Evolutionary conservation across 2,797 vertebrate genomes (phyloP).

Genomic region (Notoglanidium macrostoma): DNA sequence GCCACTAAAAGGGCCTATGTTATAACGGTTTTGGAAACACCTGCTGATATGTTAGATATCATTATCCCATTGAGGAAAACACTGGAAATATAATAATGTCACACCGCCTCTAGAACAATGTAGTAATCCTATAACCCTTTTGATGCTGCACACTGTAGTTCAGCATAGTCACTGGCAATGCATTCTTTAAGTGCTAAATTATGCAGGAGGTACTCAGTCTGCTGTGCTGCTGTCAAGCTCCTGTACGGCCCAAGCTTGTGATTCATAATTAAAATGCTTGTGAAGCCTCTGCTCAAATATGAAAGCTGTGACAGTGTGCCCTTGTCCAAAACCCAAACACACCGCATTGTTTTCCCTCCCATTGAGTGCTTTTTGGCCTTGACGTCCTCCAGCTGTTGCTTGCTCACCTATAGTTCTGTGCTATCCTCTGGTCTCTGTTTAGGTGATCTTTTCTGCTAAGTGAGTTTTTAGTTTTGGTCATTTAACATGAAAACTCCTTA

Average conservation of each 20-base stretch:
- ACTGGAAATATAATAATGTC: constrained; percentile 46
- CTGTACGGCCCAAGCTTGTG: constrained; percentile 56
- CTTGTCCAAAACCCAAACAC: constrained; percentile 55
- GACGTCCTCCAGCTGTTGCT: constrained; percentile 51
- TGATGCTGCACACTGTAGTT: constrained; percentile 38
- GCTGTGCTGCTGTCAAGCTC: constrained; percentile 49
- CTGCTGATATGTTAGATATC: constrained; percentile 38
- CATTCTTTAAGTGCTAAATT: constrained; percentile 54
- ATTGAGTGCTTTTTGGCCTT: constrained; percentile 52
- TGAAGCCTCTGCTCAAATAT: constrained; percentile 55
- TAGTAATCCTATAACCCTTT: constrained; percentile 47
- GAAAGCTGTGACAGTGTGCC: constrained; percentile 56
- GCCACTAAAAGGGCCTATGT: constrained; percentile 14
- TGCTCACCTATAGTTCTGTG: constrained; percentile 44
- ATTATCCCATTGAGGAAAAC: constrained; percentile 33
- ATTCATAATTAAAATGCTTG: constrained; percentile 62
- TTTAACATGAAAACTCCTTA: constrained; percentile 42
- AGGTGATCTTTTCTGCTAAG: constrained; percentile 21
- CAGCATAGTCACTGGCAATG: constrained; percentile 38
- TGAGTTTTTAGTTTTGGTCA: constrained; percentile 1
- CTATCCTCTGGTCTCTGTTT: constrained; percentile 41
- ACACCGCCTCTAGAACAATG: constrained; percentile 25
- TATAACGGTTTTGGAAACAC: constrained; percentile 30
- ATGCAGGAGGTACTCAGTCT: constrained; percentile 55
- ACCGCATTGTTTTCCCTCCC: constrained; percentile 48